A percentile compares a stretch with the other conserved stretches of the same genome.
These are phyloP conservation scores for Crossoptilon crossoptilon DNA, from an alignment of 2,797 vertebrate species.

Conservation along the genomic window DNA sequence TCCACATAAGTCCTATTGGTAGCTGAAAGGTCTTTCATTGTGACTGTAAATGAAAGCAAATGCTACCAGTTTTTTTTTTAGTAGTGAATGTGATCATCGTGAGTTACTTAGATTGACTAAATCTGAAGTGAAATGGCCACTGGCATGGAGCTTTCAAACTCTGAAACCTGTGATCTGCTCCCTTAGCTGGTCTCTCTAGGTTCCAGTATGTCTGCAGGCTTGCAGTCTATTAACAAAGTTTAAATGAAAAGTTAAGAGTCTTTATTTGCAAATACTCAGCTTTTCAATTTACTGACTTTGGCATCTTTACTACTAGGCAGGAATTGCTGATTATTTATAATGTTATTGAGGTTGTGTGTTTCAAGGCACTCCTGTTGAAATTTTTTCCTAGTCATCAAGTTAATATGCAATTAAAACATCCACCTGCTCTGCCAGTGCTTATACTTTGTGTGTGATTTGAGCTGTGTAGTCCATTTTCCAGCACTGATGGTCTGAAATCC, in stretches of 20 bases:
- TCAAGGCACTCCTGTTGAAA: not conserved
- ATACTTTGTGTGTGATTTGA: not conserved
- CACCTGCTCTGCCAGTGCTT: not conserved
- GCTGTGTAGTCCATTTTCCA: not conserved
- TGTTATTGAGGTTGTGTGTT: not conserved
- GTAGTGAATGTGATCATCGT: not conserved
- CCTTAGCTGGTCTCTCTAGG: not conserved
- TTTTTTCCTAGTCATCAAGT: not conserved
- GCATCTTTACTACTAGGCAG: not conserved
- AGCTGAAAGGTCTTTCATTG: not conserved
- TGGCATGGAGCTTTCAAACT: not conserved
- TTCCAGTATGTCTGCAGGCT: not conserved
- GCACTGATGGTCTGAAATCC: not conserved
- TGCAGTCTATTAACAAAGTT: not conserved
- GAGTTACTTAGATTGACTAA: fast-evolving
- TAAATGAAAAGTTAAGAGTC: not conserved
- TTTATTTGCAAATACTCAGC: not conserved
- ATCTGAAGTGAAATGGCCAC: not conserved
- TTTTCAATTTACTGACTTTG: not conserved
- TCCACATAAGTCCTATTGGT: not conserved
- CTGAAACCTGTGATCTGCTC: not conserved
- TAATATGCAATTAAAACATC: not conserved
- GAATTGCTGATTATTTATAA: not conserved
- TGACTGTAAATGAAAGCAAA: not conserved
- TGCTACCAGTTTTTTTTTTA: fast-evolving